Evolutionary conservation across 2,113 vertebrate species (phyloP), one percentile per base, ranked within the genome.

Genomic region (Nannobrachium achirus): DNA sequence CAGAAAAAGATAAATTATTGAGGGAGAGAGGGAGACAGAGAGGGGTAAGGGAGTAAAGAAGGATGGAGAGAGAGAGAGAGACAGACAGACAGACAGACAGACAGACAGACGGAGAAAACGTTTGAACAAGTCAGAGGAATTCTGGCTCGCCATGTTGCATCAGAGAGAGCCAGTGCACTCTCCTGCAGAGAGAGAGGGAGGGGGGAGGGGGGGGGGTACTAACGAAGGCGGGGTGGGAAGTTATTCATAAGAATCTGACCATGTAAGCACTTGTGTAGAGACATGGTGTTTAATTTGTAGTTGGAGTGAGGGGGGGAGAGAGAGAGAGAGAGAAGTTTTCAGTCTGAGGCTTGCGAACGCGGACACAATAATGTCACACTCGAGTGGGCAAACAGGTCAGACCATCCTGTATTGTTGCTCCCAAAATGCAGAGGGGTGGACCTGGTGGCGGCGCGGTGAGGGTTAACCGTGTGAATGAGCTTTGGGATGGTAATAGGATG

Each of bases 191-290:
- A 83, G 15, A 80, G 76, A 82, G 82, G 83, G 88, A 87, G 89
- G 88, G 76, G 76, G 73, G 61, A 78, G 76, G 76, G 73, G 61
- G 79, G 7, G 77, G 87, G 84, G 77, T 89, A 33, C 25, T 84
- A 84, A 89, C 88, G 89, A 89, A 87, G 82, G 88, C 80, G 8
- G 76, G 75, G 75, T 61, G 79, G 7, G 77, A 88, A 85, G 77
- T 89, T 90, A 89, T 89, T 90, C 89, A 91, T 82, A 83, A 84
- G 78, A 91, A 90, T 88, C 79, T 90, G 81, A 81, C 86, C 79
- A 48, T 81, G 86, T 91, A 90, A 90, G 89, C 89, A 89, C 87
- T 88, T 89, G 83, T 86, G 87, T 85, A 85, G 85, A 86, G 79
- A 88, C 79, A 83, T 70, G 87, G 82, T 82, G 81, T 90, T 89